phyloP scores from a whole-genome alignment of 2,797 vertebrate genomes.

The Hephaestus fuliginosus region DNA sequence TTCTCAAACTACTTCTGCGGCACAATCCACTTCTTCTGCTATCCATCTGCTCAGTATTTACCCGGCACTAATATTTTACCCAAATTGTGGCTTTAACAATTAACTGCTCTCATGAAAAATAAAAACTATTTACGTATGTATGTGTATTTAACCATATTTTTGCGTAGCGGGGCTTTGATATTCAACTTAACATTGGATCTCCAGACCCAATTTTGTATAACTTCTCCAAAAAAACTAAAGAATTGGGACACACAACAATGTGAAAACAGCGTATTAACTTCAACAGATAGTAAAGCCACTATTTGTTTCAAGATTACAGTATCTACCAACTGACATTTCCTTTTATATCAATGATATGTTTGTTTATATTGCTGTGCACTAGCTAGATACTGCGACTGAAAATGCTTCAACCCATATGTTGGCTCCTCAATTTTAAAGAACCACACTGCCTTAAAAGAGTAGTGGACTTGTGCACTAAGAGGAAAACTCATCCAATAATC shows the following conservation, averaged over 20 bases:
- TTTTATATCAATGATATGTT: neutral
- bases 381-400: neutral
- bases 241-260: neutral
- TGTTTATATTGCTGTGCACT: conserved; percentile 4
- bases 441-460: neutral
- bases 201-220: neutral
- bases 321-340: neutral
- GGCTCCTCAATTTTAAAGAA: conserved; percentile 6
- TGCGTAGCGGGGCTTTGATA: neutral
- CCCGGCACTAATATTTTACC: neutral
- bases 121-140: neutral
- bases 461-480: neutral
- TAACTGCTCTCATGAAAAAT: neutral
- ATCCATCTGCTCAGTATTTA: conserved; percentile 2
- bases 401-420: neutral
- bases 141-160: neutral
- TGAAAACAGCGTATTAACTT: neutral
- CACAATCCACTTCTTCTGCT: neutral
- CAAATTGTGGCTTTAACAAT: neutral
- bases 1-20: conserved; percentile 6
- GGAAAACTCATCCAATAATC: conserved; percentile 6
- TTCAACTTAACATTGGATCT: neutral
- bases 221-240: neutral
- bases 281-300: neutral
- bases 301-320: conserved; percentile 1